Evolutionary conservation across 2,113 vertebrate genomes (phyloP).

Genomic region (Clinocottus analis): DNA sequence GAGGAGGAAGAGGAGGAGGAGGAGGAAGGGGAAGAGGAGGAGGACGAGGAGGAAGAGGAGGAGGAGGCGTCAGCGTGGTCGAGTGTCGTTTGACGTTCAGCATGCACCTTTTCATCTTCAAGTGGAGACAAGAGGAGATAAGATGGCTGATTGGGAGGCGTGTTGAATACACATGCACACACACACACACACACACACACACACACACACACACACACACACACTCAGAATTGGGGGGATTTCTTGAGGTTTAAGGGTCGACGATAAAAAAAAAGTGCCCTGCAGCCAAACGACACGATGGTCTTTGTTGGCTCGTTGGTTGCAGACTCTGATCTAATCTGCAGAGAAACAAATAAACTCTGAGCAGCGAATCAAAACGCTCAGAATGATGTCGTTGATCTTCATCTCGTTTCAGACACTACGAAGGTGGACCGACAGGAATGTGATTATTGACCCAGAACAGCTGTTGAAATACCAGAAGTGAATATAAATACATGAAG

Average conservation of each 20-base stretch:
- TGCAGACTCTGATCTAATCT: no score
- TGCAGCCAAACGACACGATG: background rate
- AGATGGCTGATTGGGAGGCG: background rate
- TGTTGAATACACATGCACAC: slow-evolving; percentile 7
- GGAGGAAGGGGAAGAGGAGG: slow-evolving; percentile 1
- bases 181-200: background rate
- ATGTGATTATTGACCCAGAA: background rate
- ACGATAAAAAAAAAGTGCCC: background rate
- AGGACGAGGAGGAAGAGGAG: slow-evolving; percentile 5
- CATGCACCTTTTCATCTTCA: slow-evolving; percentile 36
- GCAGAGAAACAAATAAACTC: no score
- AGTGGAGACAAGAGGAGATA: slow-evolving; percentile 35
- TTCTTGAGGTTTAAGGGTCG: background rate
- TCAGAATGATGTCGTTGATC: no score
- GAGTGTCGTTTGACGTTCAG: slow-evolving; percentile 43
- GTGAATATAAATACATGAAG: no score
- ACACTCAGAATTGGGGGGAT: background rate
- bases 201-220: background rate
- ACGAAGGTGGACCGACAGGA: background rate
- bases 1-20: slow-evolving; percentile 1
- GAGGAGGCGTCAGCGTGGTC: slow-evolving; percentile 4
- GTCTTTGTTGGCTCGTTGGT: background rate
- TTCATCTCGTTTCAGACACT: background rate
- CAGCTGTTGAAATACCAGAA: background rate
- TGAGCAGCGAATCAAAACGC: no score